phyloP scores from a whole-genome alignment of 2,888 invertebrate species.

The Pyrrhia umbra region DNA sequence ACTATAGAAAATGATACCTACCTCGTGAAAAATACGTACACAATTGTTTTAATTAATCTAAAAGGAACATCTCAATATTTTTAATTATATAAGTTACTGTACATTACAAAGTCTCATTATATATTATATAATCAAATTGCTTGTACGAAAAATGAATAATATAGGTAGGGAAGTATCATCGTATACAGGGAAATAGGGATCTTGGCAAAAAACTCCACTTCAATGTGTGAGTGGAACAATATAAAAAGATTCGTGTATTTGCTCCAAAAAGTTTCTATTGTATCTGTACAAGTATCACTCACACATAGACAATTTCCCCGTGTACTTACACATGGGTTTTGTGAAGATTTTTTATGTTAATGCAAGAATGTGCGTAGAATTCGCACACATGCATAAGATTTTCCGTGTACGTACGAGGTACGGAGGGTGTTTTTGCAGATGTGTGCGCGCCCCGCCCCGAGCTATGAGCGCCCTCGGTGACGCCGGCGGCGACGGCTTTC shows the following conservation, averaged over 20 bases:
- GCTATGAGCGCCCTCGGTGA: conserved; percentile 80
- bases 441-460: conserved; percentile 81
- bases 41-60: background rate
- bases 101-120: conserved; percentile 27
- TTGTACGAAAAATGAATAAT: conserved; percentile 22
- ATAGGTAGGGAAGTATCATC: background rate
- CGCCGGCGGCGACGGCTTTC: conserved; percentile 70
- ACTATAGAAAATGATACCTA: too few relatives aligned
- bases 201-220: conserved; percentile 32
- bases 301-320: conserved; percentile 11
- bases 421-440: conserved; percentile 62
- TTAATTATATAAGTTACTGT: conserved; percentile 32
- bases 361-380: conserved; percentile 18
- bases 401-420: conserved; percentile 52
- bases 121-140: conserved; percentile 42
- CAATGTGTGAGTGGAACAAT: conserved; percentile 42
- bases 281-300: conserved; percentile 23
- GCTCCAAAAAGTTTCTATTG: conserved; percentile 50
- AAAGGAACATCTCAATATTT: background rate
- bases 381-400: conserved; percentile 40
- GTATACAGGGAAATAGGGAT: conserved; percentile 26
- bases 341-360: conserved; percentile 13
- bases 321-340: conserved; percentile 24
- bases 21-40: too few relatives aligned
- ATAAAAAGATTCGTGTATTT: conserved; percentile 52